phyloP scores from a whole-genome alignment of 2,888 invertebrate species.

The Julus scandinavius region DNA sequence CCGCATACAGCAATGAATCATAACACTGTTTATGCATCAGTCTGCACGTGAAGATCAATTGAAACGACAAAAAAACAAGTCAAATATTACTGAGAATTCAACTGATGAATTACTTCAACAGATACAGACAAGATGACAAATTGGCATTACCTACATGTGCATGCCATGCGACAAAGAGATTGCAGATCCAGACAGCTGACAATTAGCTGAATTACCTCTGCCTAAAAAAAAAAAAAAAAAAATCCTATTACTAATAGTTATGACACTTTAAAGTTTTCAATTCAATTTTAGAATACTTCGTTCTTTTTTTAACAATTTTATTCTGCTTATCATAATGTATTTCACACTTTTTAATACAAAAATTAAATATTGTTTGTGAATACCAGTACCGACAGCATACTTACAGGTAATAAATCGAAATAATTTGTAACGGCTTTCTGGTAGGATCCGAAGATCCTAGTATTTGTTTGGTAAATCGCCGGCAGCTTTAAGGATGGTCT shows the following conservation, averaged over 20 bases:
- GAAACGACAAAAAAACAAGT: too few species aligned
- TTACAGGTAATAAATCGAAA: constrained; percentile 51
- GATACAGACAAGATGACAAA: background rate
- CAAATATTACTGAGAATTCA: background rate
- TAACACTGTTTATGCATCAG: constrained; percentile 75
- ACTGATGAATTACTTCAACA: background rate
- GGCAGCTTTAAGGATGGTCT: constrained; percentile 49
- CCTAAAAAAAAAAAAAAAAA: background rate
- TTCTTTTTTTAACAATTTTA: too few species aligned
- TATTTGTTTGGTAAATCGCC: background rate
- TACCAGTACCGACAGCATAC: background rate
- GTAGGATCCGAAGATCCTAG: background rate
- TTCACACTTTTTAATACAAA: too few species aligned
- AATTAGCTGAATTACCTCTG: constrained; percentile 45
- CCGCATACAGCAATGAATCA: constrained; percentile 81
- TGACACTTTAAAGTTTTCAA: too few species aligned
- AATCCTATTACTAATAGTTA: background rate
- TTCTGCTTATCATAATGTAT: too few species aligned
- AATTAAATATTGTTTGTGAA: background rate
- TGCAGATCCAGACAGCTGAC: background rate
- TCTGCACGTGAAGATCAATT: constrained; percentile 59
- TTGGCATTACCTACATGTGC: constrained; percentile 46
- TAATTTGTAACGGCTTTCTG: background rate
- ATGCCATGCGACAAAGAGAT: constrained; percentile 39
- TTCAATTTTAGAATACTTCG: too few species aligned